Evolutionary conservation across 2,797 vertebrate species (phyloP), one percentile per base, ranked within the genome.

Genomic region (Myiotriccus ornatus): DNA sequence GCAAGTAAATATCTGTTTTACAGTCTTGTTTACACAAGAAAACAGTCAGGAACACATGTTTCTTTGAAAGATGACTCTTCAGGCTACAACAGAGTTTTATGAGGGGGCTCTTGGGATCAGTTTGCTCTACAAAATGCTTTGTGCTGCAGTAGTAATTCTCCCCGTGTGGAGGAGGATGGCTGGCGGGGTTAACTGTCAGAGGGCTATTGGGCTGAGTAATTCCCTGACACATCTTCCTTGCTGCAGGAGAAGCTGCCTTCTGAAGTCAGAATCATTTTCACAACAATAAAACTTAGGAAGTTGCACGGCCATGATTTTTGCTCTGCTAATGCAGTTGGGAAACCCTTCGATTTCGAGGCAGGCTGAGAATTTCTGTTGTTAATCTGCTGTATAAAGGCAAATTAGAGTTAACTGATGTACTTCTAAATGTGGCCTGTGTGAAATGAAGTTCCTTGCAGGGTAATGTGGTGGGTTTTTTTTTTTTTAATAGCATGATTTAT

Each of bases 11-110:
- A 52, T 4, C 41, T 71, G 14, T 14, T 78, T 76, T 92, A 83
- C 21, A 30, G 43, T 80, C 81, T 64, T 67, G 60, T 59, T 86
- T 91, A 83, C 71, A 62, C 53, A 93, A 57, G 62, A 12, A 34
- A 64, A 27, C 18, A 52, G 78, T 57, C 41, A 57, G 90, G 56
- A 83, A 53, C 46, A 84, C 1, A 3, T 76, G n/a, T 91, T 92
- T 92, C 82, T 91, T 78, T 95, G 93, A 95, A 80, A 78, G 64
- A 75, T 47, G 30, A 32, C 87, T 90, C 34, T 69, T 80, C 27
- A 35, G 57, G 60, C 55, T 67, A 32, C 64, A 57, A 34, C 44
- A 93, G 62, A 60, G 35, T 90, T 93, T 84, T 77, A 65, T 24
- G 43, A 53, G 52, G 64, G 35, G 22, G 21, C 64, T 87, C 64